These are phyloP conservation scores for Autographa gamma DNA, from an alignment of 2,888 invertebrate species.

Conservation along the genomic window DNA sequence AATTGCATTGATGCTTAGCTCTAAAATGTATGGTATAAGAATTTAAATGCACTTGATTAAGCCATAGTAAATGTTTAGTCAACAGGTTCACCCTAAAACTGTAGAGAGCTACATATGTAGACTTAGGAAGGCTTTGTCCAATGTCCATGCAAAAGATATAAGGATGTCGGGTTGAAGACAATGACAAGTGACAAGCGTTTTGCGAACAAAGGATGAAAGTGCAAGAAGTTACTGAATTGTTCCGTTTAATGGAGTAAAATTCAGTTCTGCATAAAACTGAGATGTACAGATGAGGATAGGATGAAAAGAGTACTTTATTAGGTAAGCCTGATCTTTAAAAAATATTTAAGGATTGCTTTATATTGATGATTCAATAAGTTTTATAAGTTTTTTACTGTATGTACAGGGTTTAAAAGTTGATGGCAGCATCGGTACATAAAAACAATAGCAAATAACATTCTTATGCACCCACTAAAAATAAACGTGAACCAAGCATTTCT, in stretches of 20 bases:
- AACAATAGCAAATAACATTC: not conserved
- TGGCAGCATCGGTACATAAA: not conserved
- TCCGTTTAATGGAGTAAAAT: slow-evolving; percentile 28
- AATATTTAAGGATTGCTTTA: not conserved
- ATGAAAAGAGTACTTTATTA: not conserved
- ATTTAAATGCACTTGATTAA: not conserved
- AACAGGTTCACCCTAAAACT: not conserved
- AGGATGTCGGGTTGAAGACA: slow-evolving; percentile 13
- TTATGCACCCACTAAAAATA: not conserved
- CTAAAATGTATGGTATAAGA: not conserved
- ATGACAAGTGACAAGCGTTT: slow-evolving; percentile 2
- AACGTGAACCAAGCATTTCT: slow-evolving; percentile 8
- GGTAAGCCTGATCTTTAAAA: not conserved
- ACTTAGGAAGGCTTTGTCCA: not conserved
- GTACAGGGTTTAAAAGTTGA: not conserved
- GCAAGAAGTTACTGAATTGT: slow-evolving; percentile 22
- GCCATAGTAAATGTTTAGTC: not conserved
- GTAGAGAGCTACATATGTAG: not conserved
- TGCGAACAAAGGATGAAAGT: slow-evolving; percentile 29
- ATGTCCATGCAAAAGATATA: not conserved
- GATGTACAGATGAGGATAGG: not conserved
- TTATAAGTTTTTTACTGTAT: not conserved
- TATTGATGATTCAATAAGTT: not conserved
- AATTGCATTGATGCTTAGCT: not conserved
- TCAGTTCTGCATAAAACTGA: slow-evolving; percentile 19